A percentile compares a stretch with the other conserved stretches of the same genome.
Conservation (phyloP, 2,113 vertebrate genomes). For the Trogon melanurus region DNA sequence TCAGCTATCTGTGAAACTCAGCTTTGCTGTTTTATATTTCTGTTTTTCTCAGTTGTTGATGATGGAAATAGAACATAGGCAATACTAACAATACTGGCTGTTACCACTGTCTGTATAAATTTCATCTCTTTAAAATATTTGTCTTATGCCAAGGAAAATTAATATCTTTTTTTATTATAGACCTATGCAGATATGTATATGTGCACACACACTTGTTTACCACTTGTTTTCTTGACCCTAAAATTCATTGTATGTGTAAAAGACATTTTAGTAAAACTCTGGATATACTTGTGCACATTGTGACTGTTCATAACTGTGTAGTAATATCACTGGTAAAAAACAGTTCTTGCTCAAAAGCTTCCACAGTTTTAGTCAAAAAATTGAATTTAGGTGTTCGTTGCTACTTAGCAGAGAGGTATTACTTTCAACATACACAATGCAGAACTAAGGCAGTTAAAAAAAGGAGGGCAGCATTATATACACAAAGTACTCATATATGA, state of each 20-base stretch:
- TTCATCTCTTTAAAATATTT: neutral
- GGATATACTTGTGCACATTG: neutral
- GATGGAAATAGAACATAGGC: neutral
- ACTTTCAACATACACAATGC: neutral
- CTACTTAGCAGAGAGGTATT: neutral
- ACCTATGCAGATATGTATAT: neutral
- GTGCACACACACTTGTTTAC: neutral
- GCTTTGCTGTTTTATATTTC: neutral
- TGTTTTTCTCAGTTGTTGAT: neutral
- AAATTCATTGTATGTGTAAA: neutral
- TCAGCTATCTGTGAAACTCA: neutral
- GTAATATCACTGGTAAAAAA: neutral
- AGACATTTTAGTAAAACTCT: neutral
- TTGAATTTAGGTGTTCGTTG: neutral
- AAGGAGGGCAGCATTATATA: neutral
- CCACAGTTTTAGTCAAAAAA: neutral
- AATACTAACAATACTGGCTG: neutral
- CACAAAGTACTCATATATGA: neutral
- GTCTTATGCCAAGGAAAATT: neutral
- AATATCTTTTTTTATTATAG: neutral
- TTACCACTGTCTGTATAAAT: neutral
- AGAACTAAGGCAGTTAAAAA: neutral
- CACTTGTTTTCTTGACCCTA: neutral
- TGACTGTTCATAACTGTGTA: neutral
- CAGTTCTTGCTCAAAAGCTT: neutral